These are phyloP conservation scores for Mormyrus proboscirostris DNA, from an alignment of 2,797 vertebrate genomes.

Conservation along the genomic window DNA sequence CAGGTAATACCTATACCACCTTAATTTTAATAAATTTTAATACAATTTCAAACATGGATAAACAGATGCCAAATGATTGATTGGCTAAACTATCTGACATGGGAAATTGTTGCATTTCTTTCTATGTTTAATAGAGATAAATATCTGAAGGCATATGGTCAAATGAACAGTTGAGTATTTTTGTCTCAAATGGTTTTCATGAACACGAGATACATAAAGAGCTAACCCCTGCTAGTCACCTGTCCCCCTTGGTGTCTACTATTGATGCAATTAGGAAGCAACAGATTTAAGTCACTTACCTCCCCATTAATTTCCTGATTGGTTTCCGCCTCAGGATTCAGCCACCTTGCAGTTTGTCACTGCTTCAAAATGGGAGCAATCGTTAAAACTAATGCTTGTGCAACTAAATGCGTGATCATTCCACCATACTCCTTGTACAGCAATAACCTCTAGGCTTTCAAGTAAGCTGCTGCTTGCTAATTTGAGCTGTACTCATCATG, in stretches of 20 bases:
- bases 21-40: not conserved
- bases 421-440: slow-evolving; percentile 70
- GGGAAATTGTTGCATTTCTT: not conserved
- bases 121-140: not conserved
- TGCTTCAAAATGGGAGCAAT: slow-evolving; percentile 85
- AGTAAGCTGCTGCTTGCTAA: slow-evolving; percentile 79
- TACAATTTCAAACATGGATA: not conserved
- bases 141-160: not conserved
- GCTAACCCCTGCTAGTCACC: slow-evolving; percentile 11
- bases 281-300: slow-evolving; percentile 83
- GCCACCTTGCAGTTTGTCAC: slow-evolving; percentile 89
- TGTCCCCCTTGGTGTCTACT: slow-evolving; percentile 57
- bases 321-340: slow-evolving; percentile 88
- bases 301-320: slow-evolving; percentile 99
- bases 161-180: not conserved
- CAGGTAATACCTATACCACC: not conserved
- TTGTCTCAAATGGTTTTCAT: slow-evolving; percentile 41
- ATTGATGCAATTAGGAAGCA: slow-evolving; percentile 77
- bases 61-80: not conserved
- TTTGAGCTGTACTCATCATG: slow-evolving; percentile 83
- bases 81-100: not conserved
- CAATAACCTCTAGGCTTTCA: slow-evolving; percentile 66
- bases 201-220: slow-evolving; percentile 40
- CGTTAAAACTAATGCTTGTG: slow-evolving; percentile 98
- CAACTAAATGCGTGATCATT: slow-evolving; percentile 87